These are phyloP conservation scores for Drosophila punjabiensis DNA, from an alignment of 1,140 invertebrate genomes.

Conservation along the genomic window DNA sequence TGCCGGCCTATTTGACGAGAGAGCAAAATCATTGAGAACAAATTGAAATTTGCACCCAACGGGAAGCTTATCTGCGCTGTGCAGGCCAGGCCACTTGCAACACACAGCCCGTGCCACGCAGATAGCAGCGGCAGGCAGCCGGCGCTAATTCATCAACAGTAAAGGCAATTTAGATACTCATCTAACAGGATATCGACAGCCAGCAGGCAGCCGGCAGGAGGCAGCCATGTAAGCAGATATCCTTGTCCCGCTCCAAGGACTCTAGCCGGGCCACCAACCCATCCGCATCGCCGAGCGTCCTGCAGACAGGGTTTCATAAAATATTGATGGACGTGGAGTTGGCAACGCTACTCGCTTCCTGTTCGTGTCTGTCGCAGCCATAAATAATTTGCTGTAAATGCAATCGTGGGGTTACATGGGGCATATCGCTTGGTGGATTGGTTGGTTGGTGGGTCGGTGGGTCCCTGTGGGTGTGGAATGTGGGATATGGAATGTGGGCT, in stretches of 20 bases:
- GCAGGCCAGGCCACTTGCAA: conserved; percentile 48
- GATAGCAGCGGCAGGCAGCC: conserved; percentile 41
- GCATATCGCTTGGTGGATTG: conserved; percentile 29
- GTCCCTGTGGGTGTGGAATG: background rate
- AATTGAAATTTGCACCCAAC: conserved; percentile 72
- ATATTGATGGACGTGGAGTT: conserved; percentile 84
- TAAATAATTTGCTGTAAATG: conserved; percentile 84
- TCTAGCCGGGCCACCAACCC: conserved; percentile 6
- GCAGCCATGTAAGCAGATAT: conserved; percentile 64
- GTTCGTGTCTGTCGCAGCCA: conserved; percentile 83
- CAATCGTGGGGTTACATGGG: conserved; percentile 76
- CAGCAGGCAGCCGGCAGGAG: conserved; percentile 56
- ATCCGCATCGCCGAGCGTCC: conserved; percentile 42
- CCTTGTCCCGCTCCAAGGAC: conserved; percentile 37
- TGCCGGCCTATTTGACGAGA: conserved; percentile 39
- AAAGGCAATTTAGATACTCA: conserved; percentile 84
- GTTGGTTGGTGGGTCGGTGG: background rate
- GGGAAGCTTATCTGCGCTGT: conserved; percentile 62
- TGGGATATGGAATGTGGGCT: background rate
- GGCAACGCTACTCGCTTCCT: conserved; percentile 80
- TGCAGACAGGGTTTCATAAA: conserved; percentile 84
- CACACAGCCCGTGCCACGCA: conserved; percentile 12
- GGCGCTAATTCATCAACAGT: conserved; percentile 82
- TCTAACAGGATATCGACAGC: conserved; percentile 83
- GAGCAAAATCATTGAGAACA: conserved; percentile 62